Percentiles rank a stretch among this genome's conserved stretches.
These are phyloP conservation scores for Linepithema humile DNA, from an alignment of 1,140 invertebrate genomes.

Conservation along the genomic window DNA sequence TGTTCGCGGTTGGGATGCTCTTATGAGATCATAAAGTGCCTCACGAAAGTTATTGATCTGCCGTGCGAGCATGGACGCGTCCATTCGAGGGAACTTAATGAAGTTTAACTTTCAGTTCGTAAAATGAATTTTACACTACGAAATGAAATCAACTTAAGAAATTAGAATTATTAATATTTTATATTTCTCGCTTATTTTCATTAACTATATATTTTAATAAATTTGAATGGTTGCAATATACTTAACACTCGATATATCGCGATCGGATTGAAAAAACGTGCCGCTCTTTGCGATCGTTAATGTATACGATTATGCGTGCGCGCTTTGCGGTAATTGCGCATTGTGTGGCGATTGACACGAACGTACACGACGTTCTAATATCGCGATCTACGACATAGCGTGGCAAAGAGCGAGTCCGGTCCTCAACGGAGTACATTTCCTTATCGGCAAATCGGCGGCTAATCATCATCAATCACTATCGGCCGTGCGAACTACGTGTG, in stretches of 20 bases:
- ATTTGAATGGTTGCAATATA: neutral
- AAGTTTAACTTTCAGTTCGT: neutral
- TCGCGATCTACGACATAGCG: slow-evolving; percentile 76
- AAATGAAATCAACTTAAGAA: neutral
- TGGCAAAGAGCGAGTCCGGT: slow-evolving; percentile 61
- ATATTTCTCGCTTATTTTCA: too few relatives aligned
- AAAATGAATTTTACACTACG: neutral
- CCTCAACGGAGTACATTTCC: slow-evolving; percentile 71
- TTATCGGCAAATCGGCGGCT: slow-evolving; percentile 83
- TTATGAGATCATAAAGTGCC: slow-evolving; percentile 23
- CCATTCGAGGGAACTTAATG: neutral
- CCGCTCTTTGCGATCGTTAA: neutral
- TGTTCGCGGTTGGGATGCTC: neutral
- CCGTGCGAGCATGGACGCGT: neutral
- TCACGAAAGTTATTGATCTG: neutral
- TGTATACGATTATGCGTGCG: neutral
- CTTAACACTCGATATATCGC: neutral
- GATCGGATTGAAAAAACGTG: neutral
- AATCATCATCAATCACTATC: slow-evolving; percentile 84
- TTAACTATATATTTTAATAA: neutral
- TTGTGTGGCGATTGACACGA: slow-evolving; percentile 79
- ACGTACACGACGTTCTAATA: slow-evolving; percentile 73
- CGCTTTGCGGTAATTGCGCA: slow-evolving; percentile 72
- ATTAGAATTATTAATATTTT: too few relatives aligned
- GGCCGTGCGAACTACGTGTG: slow-evolving; percentile 61